These are phyloP conservation scores for Andrena chrysosceles DNA, from an alignment of 2,888 invertebrate species.

Conservation along the genomic window DNA sequence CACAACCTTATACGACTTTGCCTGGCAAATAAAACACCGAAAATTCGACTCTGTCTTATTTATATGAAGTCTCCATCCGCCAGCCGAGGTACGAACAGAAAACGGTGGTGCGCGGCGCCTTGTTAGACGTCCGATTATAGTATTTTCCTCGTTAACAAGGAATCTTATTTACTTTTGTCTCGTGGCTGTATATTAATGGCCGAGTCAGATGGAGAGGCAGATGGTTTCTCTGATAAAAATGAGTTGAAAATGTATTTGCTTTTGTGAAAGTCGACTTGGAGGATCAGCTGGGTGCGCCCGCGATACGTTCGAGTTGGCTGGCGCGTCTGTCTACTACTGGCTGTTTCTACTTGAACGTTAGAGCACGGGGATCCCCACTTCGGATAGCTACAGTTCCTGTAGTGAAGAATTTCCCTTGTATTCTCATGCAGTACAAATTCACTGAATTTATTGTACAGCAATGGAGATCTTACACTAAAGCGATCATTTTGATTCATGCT, in stretches of 20 bases:
- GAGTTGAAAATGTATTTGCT: neutral
- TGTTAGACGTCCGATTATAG: neutral
- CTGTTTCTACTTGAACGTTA: neutral
- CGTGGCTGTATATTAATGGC: neutral
- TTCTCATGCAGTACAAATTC: neutral
- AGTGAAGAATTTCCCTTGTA: neutral
- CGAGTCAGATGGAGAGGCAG: neutral
- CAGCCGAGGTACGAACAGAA: neutral
- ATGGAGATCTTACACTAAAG: too few relatives aligned
- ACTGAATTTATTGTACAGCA: too few relatives aligned
- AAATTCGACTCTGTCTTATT: conserved; percentile 38
- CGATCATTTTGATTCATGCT: too few relatives aligned
- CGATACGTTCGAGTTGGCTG: neutral
- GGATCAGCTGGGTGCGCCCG: neutral
- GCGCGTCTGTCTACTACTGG: neutral
- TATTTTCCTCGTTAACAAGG: neutral
- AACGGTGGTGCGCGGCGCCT: neutral
- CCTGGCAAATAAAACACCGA: conserved; percentile 24
- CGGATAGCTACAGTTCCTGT: neutral
- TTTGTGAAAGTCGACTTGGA: too few relatives aligned
- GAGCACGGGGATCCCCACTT: neutral
- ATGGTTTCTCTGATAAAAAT: neutral
- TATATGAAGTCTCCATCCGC: neutral
- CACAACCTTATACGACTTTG: conserved; percentile 43
- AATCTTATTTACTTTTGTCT: neutral